Conservation (phyloP, 2,888 invertebrate species). For the Dryobota labecula region DNA sequence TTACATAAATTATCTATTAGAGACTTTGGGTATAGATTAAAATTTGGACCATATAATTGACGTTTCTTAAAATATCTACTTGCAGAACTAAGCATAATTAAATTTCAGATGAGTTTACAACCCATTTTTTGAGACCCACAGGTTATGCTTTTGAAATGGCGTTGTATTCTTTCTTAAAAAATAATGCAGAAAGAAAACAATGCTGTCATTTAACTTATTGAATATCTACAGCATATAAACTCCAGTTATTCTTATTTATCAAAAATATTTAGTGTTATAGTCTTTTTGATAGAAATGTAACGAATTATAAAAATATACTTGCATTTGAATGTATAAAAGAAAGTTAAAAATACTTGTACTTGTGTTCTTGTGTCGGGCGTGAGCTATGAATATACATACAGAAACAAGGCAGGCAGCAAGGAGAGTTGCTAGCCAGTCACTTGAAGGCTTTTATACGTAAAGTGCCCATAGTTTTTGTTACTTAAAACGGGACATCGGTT, state of each 20-base stretch:
- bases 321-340: background rate
- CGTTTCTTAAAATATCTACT: background rate
- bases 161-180: background rate
- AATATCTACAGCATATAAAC: conserved; percentile 28
- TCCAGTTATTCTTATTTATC: background rate
- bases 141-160: background rate
- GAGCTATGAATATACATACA: too few relatives aligned
- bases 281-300: background rate
- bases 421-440: background rate
- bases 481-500: too few relatives aligned
- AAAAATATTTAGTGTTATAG: conserved; percentile 20
- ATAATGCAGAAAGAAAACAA: background rate
- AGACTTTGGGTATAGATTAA: too few relatives aligned
- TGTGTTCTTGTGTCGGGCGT: background rate
- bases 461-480: too few relatives aligned
- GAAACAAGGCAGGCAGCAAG: background rate
- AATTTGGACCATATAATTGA: too few relatives aligned
- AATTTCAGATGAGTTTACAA: background rate
- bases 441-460: background rate
- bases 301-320: background rate
- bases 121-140: background rate
- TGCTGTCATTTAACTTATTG: background rate
- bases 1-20: too few relatives aligned
- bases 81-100: background rate
- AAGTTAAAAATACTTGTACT: background rate